Conservation (phyloP, 2,888 invertebrate genomes). For the Psylliodes chrysocephalus region DNA sequence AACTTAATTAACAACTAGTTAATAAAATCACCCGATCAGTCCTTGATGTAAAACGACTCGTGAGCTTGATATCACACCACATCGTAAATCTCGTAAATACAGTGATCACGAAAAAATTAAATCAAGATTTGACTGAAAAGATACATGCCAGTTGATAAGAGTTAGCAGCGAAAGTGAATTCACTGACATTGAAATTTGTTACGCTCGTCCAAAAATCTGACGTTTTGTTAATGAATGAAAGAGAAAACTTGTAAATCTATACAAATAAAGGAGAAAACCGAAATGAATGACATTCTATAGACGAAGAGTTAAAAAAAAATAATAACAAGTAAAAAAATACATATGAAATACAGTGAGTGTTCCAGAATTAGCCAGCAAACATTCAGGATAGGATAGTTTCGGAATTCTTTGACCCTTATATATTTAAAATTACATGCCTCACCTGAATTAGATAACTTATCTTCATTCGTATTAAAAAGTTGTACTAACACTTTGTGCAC, state of each 20-base stretch:
- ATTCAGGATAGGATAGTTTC: too few relatives aligned
- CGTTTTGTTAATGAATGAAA: neutral
- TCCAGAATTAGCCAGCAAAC: too few relatives aligned
- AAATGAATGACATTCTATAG: neutral
- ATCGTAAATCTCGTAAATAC: neutral
- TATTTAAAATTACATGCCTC: too few relatives aligned
- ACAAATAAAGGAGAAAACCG: neutral
- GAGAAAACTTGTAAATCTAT: neutral
- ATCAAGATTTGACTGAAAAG: neutral
- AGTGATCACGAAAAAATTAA: slow-evolving; percentile 6
- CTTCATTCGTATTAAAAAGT: too few relatives aligned
- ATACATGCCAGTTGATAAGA: neutral
- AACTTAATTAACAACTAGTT: neutral
- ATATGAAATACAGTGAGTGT: too few relatives aligned
- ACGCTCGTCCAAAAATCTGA: neutral
- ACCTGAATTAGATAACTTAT: too few relatives aligned
- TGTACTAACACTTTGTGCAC: too few relatives aligned
- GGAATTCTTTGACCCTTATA: too few relatives aligned
- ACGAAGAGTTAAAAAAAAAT: too few relatives aligned
- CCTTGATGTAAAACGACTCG: neutral
- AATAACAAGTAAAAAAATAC: too few relatives aligned
- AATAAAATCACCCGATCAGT: neutral
- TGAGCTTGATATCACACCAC: neutral
- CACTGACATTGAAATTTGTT: slow-evolving; percentile 1
- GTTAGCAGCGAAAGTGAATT: neutral